Conservation (phyloP, 2,888 invertebrate genomes). For the Scaptomyza parva region DNA sequence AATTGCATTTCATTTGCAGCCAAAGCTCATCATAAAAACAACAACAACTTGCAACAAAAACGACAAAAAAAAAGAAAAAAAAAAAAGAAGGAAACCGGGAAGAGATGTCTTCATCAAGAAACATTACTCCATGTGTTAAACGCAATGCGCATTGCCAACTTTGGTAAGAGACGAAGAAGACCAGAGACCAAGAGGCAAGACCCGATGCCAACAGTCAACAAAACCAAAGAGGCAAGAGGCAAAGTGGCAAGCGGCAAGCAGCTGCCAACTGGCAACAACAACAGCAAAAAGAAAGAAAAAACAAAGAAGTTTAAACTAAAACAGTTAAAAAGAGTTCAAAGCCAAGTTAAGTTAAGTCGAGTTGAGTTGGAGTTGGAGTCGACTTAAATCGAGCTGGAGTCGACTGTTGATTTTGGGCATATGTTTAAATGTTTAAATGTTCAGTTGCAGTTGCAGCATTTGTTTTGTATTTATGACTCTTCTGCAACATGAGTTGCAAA, state of each 20-base stretch:
- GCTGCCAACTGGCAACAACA: conserved; percentile 17
- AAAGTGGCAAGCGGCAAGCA: too few relatives aligned
- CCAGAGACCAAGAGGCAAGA: too few relatives aligned
- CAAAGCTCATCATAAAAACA: conserved; percentile 40
- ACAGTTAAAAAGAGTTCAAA: background rate
- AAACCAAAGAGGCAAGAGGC: too few relatives aligned
- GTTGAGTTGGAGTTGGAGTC: background rate
- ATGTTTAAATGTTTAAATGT: conserved; percentile 76
- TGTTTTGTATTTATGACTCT: conserved; percentile 80
- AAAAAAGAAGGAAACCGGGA: conserved; percentile 54
- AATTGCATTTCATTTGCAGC: conserved; percentile 60
- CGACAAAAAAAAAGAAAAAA: conserved; percentile 26
- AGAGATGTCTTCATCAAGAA: conserved; percentile 81
- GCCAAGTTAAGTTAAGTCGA: conserved; percentile 5
- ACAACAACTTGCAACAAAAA: conserved; percentile 23
- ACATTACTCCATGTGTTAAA: conserved; percentile 43
- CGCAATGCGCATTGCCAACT: conserved; percentile 66
- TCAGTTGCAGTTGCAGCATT: conserved; percentile 73
- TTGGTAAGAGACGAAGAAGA: conserved; percentile 57
- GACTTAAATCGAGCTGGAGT: too few relatives aligned
- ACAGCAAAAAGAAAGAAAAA: conserved; percentile 31
- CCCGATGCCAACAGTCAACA: conserved; percentile 51
- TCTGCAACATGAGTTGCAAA: conserved; percentile 81
- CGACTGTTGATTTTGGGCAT: conserved; percentile 48
- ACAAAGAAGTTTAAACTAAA: conserved; percentile 22